Percentiles rank a stretch among this genome's conserved stretches.
These are phyloP conservation scores for Hypanus sabinus DNA, from an alignment of 2,113 vertebrate genomes.

Conservation along the genomic window DNA sequence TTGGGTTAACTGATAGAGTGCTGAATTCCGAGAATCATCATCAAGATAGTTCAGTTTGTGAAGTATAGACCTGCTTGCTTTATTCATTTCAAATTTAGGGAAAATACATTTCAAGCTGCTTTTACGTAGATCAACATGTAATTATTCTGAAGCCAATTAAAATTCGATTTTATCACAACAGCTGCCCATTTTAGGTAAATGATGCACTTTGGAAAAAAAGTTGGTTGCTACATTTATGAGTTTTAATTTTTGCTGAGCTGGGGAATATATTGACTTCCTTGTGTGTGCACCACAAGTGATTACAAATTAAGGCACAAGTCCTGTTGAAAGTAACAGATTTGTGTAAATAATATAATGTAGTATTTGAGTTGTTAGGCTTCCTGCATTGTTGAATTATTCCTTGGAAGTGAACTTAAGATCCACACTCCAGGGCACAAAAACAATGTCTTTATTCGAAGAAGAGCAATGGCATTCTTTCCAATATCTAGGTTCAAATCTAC, in stretches of 20 bases:
- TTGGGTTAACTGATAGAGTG: conserved; percentile 34
- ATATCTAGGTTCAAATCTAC: neutral
- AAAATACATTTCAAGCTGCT: neutral
- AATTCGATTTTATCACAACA: neutral
- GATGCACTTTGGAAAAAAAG: neutral
- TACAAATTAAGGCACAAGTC: neutral
- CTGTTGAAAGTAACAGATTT: neutral
- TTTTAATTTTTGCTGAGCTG: neutral
- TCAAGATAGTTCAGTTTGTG: neutral
- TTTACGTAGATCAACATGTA: neutral
- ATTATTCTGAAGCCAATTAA: neutral
- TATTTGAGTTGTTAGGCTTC: neutral
- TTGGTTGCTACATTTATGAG: neutral
- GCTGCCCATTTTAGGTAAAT: neutral
- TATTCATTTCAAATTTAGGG: neutral
- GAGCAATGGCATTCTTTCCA: too few relatives aligned
- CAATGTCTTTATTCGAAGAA: neutral
- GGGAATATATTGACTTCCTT: neutral
- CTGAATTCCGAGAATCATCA: neutral
- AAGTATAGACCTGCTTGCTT: neutral
- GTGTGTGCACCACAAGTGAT: neutral
- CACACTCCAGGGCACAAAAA: neutral
- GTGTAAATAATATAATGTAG: neutral
- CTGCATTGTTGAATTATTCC: neutral
- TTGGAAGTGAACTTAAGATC: neutral